Percentiles rank a stretch among this genome's conserved stretches.
These are phyloP conservation scores for Lycocerus yunnanus DNA, from an alignment of 2,888 invertebrate species.

Conservation along the genomic window DNA sequence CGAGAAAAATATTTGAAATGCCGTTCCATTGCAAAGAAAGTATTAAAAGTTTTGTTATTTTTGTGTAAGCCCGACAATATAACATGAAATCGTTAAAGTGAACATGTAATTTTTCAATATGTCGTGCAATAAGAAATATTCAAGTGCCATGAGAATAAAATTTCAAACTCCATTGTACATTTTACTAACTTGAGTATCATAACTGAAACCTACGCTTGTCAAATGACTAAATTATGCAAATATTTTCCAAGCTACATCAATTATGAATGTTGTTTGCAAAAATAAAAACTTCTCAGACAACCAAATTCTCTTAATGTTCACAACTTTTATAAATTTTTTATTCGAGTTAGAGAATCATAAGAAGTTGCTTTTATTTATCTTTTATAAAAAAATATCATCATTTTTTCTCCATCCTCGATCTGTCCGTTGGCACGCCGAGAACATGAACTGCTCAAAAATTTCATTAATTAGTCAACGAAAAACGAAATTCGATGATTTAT, in stretches of 20 bases:
- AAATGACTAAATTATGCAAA: conserved; percentile 24
- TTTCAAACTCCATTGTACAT: neutral
- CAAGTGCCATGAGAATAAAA: neutral
- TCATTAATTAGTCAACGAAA: neutral
- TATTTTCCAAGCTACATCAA: conserved; percentile 12
- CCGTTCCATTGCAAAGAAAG: neutral
- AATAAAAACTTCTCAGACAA: conserved; percentile 19
- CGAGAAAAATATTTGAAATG: neutral
- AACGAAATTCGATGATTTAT: neutral
- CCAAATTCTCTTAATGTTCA: neutral
- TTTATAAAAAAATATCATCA: neutral
- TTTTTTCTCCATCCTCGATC: neutral
- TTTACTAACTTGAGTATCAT: conserved; percentile 5
- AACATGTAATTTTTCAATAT: neutral
- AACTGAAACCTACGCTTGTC: conserved; percentile 11
- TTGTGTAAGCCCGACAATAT: neutral
- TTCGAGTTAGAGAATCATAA: neutral
- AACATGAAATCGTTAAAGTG: neutral
- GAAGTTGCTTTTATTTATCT: neutral
- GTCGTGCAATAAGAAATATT: neutral
- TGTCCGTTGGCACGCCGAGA: neutral
- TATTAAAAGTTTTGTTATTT: neutral
- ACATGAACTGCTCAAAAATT: neutral
- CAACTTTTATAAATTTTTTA: neutral
- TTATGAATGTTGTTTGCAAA: conserved; percentile 16